Conservation (phyloP, 2,113 vertebrate genomes). For the Macquaria australasica region DNA sequence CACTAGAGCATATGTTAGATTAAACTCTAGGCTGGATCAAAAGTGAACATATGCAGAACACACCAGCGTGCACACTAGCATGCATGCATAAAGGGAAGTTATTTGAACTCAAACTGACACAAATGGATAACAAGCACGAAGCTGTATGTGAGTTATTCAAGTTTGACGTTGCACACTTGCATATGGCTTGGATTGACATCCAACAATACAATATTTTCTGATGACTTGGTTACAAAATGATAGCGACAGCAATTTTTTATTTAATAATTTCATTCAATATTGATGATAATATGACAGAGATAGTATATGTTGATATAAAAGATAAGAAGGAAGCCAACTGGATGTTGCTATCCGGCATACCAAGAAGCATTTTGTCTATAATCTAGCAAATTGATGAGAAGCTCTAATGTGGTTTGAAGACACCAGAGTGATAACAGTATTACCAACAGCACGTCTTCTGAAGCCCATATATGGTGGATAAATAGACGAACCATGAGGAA, state of each 20-base stretch:
- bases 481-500: not conserved
- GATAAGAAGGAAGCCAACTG: not conserved
- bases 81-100: not conserved
- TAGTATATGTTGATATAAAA: not conserved
- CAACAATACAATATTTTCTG: not conserved
- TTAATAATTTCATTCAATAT: not conserved
- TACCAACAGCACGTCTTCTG: not conserved
- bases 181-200: not conserved
- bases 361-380: slow-evolving; percentile 41
- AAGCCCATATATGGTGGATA: slow-evolving; percentile 28
- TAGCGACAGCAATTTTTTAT: not conserved
- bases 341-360: slow-evolving; percentile 57
- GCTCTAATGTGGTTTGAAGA: slow-evolving; percentile 51
- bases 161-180: not conserved
- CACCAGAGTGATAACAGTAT: slow-evolving; percentile 1
- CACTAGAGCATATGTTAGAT: not conserved
- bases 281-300: not conserved
- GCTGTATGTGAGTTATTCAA: not conserved
- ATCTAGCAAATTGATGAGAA: slow-evolving; percentile 43
- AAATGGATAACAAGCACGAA: not conserved
- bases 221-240: slow-evolving; percentile 17
- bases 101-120: not conserved
- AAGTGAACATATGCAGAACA: not conserved
- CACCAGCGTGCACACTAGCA: not conserved
- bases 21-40: not conserved